Base-by-base conservation (phyloP, 2,113 vertebrate species). In the Centrocercus urophasianus region DNA sequence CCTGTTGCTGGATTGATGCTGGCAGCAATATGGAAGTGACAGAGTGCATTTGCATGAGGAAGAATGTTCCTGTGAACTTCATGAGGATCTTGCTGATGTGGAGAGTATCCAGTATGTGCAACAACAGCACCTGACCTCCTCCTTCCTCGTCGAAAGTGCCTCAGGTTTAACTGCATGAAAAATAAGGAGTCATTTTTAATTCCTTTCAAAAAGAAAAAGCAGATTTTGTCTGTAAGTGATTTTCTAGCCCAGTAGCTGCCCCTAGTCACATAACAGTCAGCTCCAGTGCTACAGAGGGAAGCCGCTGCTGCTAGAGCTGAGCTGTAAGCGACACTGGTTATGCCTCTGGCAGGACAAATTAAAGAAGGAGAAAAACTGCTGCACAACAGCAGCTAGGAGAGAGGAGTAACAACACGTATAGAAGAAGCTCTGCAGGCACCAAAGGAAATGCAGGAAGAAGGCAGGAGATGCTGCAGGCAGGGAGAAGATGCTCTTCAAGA, bases 1-100 rank as follows among this genome's bases (percentile, higher is more conserved):
- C 98, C 98, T 97, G 99, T 99, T 65, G 99, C 98, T 87, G 99
- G 99, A 96, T 99, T 99, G 96, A 99, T 99, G 97, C 99, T 99
- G 95, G 99, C 99, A 86, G 99, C 99, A 66, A 99, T 99, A 94
- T 99, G 99, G 95, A 99, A 99, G 97, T 99, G 99, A 96, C 99
- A 99, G 74, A 99, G 99, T 42, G 99, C 98, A 82, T 99, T 99
- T 94, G 98, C 98, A 72, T 99, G 98, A 47, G 98, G 96, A 75
- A 95, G 85, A 30, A 90, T 85, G 59, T 88, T 98, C 86, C 98
- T 98, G 96, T 98, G 98, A 82, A 96, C 98, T 42, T 97, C 98
- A 47, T 99, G 99, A 61, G 98, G 97, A 94, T 98, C 98, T 87
- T 98, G 98, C 93, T 98, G 98, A 95, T 99, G 98, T 9, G 98